A percentile compares a stretch with the other conserved stretches of the same genome.
These are phyloP conservation scores for Gambusia affinis DNA, from an alignment of 2,113 vertebrate genomes.

Conservation along the genomic window DNA sequence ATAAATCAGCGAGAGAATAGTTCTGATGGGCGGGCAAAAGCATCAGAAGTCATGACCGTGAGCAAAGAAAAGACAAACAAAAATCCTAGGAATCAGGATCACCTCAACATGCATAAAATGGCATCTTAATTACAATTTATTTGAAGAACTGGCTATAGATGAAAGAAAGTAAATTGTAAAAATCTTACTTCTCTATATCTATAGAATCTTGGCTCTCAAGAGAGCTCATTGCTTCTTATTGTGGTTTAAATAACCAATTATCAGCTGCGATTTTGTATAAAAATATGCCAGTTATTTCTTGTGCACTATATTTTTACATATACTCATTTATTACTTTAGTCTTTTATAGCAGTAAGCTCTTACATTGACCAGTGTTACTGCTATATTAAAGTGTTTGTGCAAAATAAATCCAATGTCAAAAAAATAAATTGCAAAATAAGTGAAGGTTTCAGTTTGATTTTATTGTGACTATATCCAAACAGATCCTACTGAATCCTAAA, in stretches of 20 bases:
- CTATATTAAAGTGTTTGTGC: not conserved
- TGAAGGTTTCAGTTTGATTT: constrained; percentile 1
- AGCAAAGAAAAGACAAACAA: not conserved
- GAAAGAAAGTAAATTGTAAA: not conserved
- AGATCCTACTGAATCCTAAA: constrained; percentile 8
- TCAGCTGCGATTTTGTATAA: not conserved
- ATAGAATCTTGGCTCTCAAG: not conserved
- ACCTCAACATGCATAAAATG: not conserved
- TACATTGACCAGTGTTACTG: not conserved
- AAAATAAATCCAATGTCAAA: not conserved
- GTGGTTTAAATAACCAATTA: not conserved
- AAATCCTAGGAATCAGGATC: not conserved
- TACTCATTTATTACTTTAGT: too few relatives aligned
- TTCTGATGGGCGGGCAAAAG: constrained; percentile 35
- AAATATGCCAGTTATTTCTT: not conserved
- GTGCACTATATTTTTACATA: too few relatives aligned
- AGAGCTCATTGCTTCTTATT: not conserved
- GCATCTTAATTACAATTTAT: not conserved
- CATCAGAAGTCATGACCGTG: not conserved
- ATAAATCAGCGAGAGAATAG: constrained; percentile 7
- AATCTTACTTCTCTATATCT: not conserved
- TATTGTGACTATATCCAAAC: not conserved
- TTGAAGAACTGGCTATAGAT: not conserved
- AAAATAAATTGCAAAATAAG: not conserved
- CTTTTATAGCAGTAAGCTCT: not conserved